A percentile compares a stretch with the other conserved stretches of the same genome.
Conservation (phyloP, 2,113 vertebrate genomes). For the Oryzias melastigma region DNA sequence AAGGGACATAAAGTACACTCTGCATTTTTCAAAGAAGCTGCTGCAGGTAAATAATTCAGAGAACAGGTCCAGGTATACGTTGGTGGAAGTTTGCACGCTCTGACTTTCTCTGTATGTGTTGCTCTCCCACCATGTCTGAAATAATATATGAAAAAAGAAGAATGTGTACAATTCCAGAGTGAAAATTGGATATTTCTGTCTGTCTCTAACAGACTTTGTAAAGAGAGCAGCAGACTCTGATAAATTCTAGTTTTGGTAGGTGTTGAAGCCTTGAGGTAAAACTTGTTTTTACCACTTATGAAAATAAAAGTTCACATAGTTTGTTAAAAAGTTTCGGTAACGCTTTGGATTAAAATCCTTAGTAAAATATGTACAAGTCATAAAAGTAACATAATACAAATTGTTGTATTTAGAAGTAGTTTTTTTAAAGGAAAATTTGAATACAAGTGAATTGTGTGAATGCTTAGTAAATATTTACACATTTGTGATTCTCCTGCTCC, state of each 20-base stretch:
- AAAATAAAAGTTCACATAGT: slow-evolving; percentile 25
- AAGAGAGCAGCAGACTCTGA: slow-evolving; percentile 61
- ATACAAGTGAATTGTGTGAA: too few species aligned
- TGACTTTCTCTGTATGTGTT: slow-evolving; percentile 43
- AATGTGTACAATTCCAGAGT: slow-evolving; percentile 38
- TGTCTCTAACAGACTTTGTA: slow-evolving; percentile 57
- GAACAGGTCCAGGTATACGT: slow-evolving; percentile 43
- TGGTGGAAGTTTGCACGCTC: slow-evolving; percentile 47
- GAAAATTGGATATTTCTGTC: slow-evolving; percentile 59
- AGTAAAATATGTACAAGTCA: too few species aligned
- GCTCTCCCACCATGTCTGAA: slow-evolving; percentile 54
- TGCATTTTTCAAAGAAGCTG: slow-evolving; percentile 43
- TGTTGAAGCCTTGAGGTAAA: slow-evolving; percentile 51
- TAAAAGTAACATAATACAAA: too few species aligned
- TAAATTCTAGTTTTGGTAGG: slow-evolving; percentile 58
- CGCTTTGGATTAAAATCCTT: too few species aligned
- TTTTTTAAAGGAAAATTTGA: too few species aligned
- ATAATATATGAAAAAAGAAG: slow-evolving; percentile 59
- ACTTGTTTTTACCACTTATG: not conserved
- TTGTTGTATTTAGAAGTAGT: too few species aligned
- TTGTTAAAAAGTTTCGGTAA: slow-evolving; percentile 8
- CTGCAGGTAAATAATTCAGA: slow-evolving; percentile 70
- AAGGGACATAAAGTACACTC: slow-evolving; percentile 53
- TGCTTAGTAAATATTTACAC: too few species aligned
- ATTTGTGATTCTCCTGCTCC: too few species aligned